Evolutionary conservation across 2,888 invertebrate species (phyloP).

Genomic region (Zygaena filipendulae): DNA sequence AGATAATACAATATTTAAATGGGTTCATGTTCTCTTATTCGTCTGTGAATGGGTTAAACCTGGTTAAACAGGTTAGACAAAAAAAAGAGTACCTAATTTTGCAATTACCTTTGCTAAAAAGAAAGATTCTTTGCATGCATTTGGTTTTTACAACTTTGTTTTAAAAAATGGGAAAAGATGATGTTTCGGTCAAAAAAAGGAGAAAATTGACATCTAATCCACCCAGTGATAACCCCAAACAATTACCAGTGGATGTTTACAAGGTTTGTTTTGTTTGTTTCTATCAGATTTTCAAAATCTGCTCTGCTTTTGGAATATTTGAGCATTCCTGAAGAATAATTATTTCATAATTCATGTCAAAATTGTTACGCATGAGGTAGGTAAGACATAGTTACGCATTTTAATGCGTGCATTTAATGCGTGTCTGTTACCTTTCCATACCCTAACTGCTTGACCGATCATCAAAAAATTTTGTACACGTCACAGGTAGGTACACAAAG

Average conservation of each 20-base stretch:
- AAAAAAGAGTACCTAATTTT: no score
- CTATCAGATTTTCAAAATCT: background rate
- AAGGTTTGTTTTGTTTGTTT: slow-evolving; percentile 47
- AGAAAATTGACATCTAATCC: slow-evolving; percentile 55
- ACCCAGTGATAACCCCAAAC: slow-evolving; percentile 42
- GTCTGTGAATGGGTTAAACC: no score
- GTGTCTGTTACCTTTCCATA: background rate
- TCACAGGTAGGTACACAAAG: background rate
- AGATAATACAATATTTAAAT: no score
- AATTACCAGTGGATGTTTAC: slow-evolving; percentile 66
- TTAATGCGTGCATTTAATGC: background rate
- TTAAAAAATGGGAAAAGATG: slow-evolving; percentile 51
- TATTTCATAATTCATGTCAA: background rate
- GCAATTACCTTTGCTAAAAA: no score
- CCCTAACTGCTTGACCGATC: no score
- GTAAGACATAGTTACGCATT: background rate
- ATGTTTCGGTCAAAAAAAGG: slow-evolving; percentile 64
- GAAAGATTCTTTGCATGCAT: no score
- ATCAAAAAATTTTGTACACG: no score
- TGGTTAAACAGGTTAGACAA: no score
- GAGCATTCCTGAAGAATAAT: background rate
- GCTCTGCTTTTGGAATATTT: background rate
- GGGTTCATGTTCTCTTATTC: no score
- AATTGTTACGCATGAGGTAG: background rate
- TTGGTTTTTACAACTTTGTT: no score